Evolutionary conservation across 2,113 vertebrate genomes (phyloP), one percentile per base, ranked within the genome.

Genomic region (Heloderma charlesbogerti): DNA sequence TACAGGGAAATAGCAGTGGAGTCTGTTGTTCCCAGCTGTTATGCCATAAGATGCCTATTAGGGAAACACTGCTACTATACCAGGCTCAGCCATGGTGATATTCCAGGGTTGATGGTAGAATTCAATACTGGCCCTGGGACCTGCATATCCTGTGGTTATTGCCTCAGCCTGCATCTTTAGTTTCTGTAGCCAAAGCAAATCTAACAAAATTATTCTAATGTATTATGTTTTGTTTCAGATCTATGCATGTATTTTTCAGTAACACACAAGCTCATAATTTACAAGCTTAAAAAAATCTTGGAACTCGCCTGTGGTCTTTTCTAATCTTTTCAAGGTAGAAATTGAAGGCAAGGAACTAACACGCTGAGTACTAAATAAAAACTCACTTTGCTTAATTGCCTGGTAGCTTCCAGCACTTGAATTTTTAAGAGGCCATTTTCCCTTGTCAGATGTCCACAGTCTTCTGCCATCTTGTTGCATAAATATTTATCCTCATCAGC

Each of bases 401-500:
- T 90, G 15, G 91, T 94, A 27, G 71, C 80, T 94, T 94, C 71
- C 40, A 31, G 54, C 25, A 88, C 66, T 27, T 45, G 75, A 51
- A 86, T 67, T 22, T 91, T 67, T 10, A 89, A 57, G 80, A 92
- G 31, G 63, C 72, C 45, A 15, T 81, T 94, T 87, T 94, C 60
- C 84, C 89, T 84, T 40, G 75, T 91, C 40, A 91, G 75, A 10
- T 67, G 25, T n/a, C 92, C 3, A 6, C 91, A 91, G 2, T 91
- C 90, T 88, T 92, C 83, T 72, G 84, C 67, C 40, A 31, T 57
- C 88, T 93, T 94, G 74, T 91, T 93, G 37, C 51, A 12, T 3
- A 88, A 89, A 87, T 40, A 37, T 31, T 93, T 95, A 87, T 95
- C 88, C 85, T 95, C 88, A 86, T 94, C 90, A 75, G 57, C 2